These are phyloP conservation scores for Drosophila varians DNA, from an alignment of 1,140 invertebrate species.

Conservation along the genomic window DNA sequence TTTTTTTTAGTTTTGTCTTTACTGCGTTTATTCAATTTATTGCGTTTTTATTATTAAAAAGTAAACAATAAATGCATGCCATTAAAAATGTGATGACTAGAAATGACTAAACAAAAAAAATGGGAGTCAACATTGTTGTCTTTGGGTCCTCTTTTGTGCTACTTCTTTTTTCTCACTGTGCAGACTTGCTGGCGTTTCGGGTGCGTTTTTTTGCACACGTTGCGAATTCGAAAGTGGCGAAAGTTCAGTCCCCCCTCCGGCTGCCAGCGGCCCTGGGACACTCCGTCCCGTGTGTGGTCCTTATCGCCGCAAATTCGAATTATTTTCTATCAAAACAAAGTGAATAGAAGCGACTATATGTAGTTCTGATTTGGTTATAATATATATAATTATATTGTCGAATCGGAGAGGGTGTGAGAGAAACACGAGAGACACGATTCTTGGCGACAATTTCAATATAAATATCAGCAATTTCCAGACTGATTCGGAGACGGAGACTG, in stretches of 20 bases:
- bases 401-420: background rate
- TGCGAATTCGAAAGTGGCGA: constrained; percentile 22
- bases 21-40: background rate
- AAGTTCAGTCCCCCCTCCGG: constrained; percentile 2
- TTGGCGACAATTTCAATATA: constrained; percentile 10
- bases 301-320: constrained; percentile 54
- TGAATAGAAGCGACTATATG: constrained; percentile 20
- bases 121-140: background rate
- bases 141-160: background rate
- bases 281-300: constrained; percentile 57
- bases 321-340: constrained; percentile 58
- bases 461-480: background rate
- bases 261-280: no score
- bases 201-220: constrained; percentile 64
- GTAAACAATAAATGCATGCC: background rate
- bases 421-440: constrained; percentile 2
- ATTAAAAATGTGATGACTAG: background rate
- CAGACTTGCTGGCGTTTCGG: constrained; percentile 17
- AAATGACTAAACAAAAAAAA: background rate
- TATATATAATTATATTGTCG: background rate
- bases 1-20: no score
- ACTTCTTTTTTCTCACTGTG: constrained; percentile 9
- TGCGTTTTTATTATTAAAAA: background rate
- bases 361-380: constrained; percentile 33
- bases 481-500: background rate